Evolutionary conservation across 2,113 vertebrate genomes (phyloP).

Genomic region (Coreoperca whiteheadi): DNA sequence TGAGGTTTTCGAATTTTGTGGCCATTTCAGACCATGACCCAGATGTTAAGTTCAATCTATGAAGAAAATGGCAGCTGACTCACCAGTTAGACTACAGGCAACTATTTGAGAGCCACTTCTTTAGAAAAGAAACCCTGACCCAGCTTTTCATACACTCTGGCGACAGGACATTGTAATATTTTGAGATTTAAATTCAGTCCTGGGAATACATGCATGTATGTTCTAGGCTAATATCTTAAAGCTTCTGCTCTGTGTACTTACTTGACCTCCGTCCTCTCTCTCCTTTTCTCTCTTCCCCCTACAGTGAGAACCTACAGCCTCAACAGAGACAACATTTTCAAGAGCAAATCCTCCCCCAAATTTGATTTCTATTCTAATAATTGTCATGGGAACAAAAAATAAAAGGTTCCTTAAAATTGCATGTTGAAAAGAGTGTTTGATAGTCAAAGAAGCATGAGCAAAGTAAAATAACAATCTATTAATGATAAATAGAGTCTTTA

Average conservation of each 20-base stretch:
- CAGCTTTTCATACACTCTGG: conserved; percentile 26
- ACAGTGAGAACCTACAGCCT: conserved; percentile 68
- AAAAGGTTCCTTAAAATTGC: conserved; percentile 56
- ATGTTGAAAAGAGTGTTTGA: conserved; percentile 51
- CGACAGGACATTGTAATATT: conserved; percentile 32
- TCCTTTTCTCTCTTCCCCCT: conserved; percentile 58
- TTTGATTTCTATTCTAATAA: conserved; percentile 49
- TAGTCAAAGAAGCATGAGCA: conserved; percentile 66
- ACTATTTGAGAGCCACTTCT: conserved; percentile 38
- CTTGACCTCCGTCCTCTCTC: conserved; percentile 67
- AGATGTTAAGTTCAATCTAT: conserved; percentile 55
- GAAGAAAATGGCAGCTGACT: conserved; percentile 72
- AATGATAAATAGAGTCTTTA: conserved; percentile 57
- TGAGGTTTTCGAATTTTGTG: conserved; percentile 52
- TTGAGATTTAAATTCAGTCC: conserved; percentile 46
- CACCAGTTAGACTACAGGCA: conserved; percentile 39
- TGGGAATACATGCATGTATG: conserved; percentile 49
- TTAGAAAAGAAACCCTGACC: conserved; percentile 31
- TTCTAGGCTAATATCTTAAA: conserved; percentile 51
- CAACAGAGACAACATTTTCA: conserved; percentile 51
- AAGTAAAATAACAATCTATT: conserved; percentile 67
- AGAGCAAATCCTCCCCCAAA: conserved; percentile 39
- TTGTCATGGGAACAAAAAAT: conserved; percentile 70
- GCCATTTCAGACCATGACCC: conserved; percentile 68
- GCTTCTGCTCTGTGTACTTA: conserved; percentile 62